Base-by-base conservation (phyloP, 2,113 vertebrate genomes). In the Lipophrys pholis region DNA sequence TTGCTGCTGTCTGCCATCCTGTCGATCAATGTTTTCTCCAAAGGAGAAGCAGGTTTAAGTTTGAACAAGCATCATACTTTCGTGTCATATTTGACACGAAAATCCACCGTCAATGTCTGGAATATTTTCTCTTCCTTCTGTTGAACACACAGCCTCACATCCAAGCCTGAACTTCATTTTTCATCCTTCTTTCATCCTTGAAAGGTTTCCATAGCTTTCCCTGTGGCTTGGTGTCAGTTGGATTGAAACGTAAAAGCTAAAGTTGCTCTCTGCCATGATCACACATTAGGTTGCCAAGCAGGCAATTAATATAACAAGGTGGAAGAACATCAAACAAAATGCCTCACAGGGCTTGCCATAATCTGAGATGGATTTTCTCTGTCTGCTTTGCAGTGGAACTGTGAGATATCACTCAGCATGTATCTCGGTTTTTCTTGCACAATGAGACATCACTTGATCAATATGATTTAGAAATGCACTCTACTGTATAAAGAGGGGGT, bases 401-500 rank as follows among this genome's bases (percentile, higher is more conserved):
- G 69, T 30, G 15, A 59, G 59, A 58, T 55, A 62, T 85, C 76
- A 62, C 66, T 78, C 56, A 63, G 80, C 76, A 43, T 46, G 15
- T 63, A 64, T 55, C 74, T 69, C n/a, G n/a, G 78, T 78, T 71
- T 69, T 69, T 71, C 57, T 30, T 50, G 50, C 69, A 78, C 65
- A 73, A 50, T 51, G 62, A 64, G 83, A 88, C 88, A 84, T 85
- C 85, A 87, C 84, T 83, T 63, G 52, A 73, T 50, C 78, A 78
- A 38, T 61, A 61, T 67, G 81, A 73, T 85, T 81, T 76, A 69
- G 80, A 86, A 79, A 83, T 50, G 69, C 70, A 73, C 74, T 57
- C 72, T 78, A n/a, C n/a, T n/a, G n/a, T n/a, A n/a, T n/a, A n/a
- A n/a, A n/a, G n/a, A n/a, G n/a, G n/a, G n/a, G n/a, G n/a, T n/a